These are phyloP conservation scores for Criorhina ranunculi DNA, from an alignment of 2,888 invertebrate species.

Conservation along the genomic window DNA sequence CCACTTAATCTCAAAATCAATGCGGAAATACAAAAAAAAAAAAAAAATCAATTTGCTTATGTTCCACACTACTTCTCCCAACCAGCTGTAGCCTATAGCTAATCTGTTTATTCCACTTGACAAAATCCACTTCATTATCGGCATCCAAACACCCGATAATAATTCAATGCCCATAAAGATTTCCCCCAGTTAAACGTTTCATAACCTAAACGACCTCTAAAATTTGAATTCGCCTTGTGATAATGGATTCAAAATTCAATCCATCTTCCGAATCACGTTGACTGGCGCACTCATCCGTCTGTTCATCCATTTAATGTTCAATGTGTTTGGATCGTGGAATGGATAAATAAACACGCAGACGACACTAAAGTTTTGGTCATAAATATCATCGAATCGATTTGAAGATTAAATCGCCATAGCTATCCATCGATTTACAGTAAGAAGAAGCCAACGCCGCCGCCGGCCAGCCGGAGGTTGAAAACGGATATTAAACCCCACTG, in stretches of 20 bases:
- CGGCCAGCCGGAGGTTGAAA: neutral
- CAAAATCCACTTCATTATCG: constrained; percentile 18
- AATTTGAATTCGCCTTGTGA: constrained; percentile 58
- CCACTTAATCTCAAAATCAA: constrained; percentile 4
- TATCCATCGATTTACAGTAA: neutral
- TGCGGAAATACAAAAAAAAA: constrained; percentile 6
- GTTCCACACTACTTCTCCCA: neutral
- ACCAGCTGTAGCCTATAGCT: neutral
- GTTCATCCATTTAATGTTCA: neutral
- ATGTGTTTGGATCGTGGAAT: neutral
- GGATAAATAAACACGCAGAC: neutral
- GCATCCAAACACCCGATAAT: constrained; percentile 18
- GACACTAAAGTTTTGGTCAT: neutral
- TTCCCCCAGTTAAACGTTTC: constrained; percentile 32
- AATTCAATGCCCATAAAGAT: constrained; percentile 25
- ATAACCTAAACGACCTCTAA: constrained; percentile 29
- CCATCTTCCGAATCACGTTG: constrained; percentile 20
- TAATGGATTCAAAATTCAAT: constrained; percentile 30
- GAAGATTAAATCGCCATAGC: constrained; percentile 18
- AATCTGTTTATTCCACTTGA: neutral
- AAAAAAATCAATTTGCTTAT: too few relatives aligned
- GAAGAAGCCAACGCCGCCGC: too few relatives aligned
- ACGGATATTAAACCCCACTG: constrained; percentile 22
- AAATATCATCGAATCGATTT: constrained; percentile 16
- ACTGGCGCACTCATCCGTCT: constrained; percentile 1